Evolutionary conservation across 2,113 vertebrate genomes (phyloP), one percentile per base, ranked within the genome.

Genomic region (Actenoides hombroni): DNA sequence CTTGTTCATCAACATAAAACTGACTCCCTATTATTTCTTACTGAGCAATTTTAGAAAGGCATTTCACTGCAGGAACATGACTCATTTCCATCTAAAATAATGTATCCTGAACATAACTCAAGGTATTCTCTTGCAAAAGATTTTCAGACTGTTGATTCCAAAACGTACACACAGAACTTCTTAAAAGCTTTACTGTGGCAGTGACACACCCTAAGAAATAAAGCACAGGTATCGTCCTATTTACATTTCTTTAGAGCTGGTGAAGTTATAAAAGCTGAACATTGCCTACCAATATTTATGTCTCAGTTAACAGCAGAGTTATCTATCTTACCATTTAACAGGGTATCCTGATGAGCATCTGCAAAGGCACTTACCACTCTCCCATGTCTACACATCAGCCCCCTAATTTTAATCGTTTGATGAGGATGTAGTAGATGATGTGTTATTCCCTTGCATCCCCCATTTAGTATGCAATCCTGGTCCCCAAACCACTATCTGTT

Each of bases 1-100:
- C 28, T 53, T 53, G 13, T 92, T 40, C 86, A 91, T 92, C 91
- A 84, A 65, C 74, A 82, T 94, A 92, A 97, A 96, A 79, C 69
- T 65, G 77, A 91, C 65, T 95, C 26, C 39, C 7, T 78, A n/a
- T 64, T 89, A 91, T 92, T 94, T 94, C 73, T 79, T 76, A 73
- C 1, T 76, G 69, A 82, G 48, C 74, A 86, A 68, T 89, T 91
- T 94, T 31, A 86, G 57, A 60, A n/a, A 64, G 69, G 51, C 51
- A 68, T 92, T 88, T 94, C 77, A 71, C 33, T 79, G 39, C 65
- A 84, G 89, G 7, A 94, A 5, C 6, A 61, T 84, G 61, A 92
- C 57, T 87, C 48, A 92, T 76, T 92, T 87, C 77, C 60, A 80
- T 84, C 33, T 89, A 76, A 79, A 94, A 87, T 86, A 78, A 95